A percentile compares a stretch with the other conserved stretches of the same genome.
Conservation (phyloP, 2,888 invertebrate species). For the Amphiduros pacificus region DNA sequence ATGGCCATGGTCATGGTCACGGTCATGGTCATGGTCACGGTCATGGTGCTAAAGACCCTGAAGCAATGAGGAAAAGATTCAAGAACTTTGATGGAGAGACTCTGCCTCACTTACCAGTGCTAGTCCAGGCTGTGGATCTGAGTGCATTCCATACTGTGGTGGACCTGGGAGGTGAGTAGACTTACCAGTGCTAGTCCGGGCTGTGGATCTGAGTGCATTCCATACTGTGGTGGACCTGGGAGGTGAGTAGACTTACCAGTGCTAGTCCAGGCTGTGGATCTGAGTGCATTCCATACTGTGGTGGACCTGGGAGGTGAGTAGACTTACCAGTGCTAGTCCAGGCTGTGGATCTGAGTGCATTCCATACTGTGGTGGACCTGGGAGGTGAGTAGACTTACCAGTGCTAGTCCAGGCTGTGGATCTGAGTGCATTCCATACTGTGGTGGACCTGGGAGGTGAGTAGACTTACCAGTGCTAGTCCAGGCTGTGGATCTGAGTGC, state of each 20-base stretch:
- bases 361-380: conserved; percentile 38
- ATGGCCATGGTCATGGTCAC: not conserved
- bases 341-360: conserved; percentile 42
- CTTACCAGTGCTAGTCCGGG: too few species aligned
- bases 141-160: conserved; percentile 36
- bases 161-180: conserved; percentile 42
- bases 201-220: not conserved
- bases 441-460: conserved; percentile 44
- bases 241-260: too few species aligned
- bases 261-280: conserved; percentile 45
- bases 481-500: conserved; percentile 42
- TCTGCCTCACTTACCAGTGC: conserved; percentile 30
- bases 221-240: not conserved
- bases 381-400: conserved; percentile 44
- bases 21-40: not conserved
- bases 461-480: too few species aligned
- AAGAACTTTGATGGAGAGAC: not conserved
- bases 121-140: conserved; percentile 40
- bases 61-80: not conserved
- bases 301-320: conserved; percentile 43
- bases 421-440: conserved; percentile 36
- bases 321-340: too few species aligned
- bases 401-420: too few species aligned
- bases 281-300: conserved; percentile 36
- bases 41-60: not conserved